A percentile compares a stretch with the other conserved stretches of the same genome.
phyloP scores from a whole-genome alignment of 2,888 invertebrate genomes.

The Timema cristinae region DNA sequence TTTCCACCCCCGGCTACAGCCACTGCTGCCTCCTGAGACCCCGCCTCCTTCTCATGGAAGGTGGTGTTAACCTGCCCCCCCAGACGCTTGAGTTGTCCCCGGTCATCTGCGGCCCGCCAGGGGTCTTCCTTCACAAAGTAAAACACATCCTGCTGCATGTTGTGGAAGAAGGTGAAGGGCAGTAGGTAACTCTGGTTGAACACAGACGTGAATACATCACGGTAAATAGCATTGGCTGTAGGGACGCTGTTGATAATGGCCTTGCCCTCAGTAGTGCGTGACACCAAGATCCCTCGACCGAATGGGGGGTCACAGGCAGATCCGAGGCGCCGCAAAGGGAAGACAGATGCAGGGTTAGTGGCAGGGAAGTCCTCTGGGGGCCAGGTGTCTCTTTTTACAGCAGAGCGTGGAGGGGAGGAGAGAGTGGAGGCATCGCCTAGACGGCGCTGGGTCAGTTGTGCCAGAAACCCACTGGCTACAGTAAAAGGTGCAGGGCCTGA shows the following conservation, averaged over 20 bases:
- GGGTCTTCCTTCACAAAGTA: slow-evolving; percentile 90
- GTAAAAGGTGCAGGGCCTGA: slow-evolving; percentile 46
- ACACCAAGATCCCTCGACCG: slow-evolving; percentile 75
- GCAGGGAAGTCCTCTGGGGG: slow-evolving; percentile 57
- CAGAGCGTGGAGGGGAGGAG: slow-evolving; percentile 67
- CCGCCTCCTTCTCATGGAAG: slow-evolving; percentile 77
- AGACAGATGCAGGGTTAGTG: slow-evolving; percentile 53
- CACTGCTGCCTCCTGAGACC: slow-evolving; percentile 35
- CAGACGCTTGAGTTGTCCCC: slow-evolving; percentile 81
- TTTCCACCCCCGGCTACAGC: slow-evolving; percentile 37
- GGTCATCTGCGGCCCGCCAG: slow-evolving; percentile 85
- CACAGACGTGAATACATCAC: slow-evolving; percentile 88
- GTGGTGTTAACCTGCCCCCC: slow-evolving; percentile 89
- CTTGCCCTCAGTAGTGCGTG: slow-evolving; percentile 70
- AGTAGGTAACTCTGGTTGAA: slow-evolving; percentile 84
- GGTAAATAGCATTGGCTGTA: slow-evolving; percentile 84
- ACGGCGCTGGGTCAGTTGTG: slow-evolving; percentile 72
- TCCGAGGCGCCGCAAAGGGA: slow-evolving; percentile 45
- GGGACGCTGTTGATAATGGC: slow-evolving; percentile 79
- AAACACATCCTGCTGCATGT: slow-evolving; percentile 85
- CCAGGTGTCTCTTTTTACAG: slow-evolving; percentile 72
- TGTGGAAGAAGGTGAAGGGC: slow-evolving; percentile 84
- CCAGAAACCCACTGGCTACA: slow-evolving; percentile 79
- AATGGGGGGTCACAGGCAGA: slow-evolving; percentile 85
- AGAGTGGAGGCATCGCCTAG: slow-evolving; percentile 56